A percentile compares a stretch with the other conserved stretches of the same genome.
Conservation (phyloP, 1,140 invertebrate genomes). For the Drosophila parabipectinata region DNA sequence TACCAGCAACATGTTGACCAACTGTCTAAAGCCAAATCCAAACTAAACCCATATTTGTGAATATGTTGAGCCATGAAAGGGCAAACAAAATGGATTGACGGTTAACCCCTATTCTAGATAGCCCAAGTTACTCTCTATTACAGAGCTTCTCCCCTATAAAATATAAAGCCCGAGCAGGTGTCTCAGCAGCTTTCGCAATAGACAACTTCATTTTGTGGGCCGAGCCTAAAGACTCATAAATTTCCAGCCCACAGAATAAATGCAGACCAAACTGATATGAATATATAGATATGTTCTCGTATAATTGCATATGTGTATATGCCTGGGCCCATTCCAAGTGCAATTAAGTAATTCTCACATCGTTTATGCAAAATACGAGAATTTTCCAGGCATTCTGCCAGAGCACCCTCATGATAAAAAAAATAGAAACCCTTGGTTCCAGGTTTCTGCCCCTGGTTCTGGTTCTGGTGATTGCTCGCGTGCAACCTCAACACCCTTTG, state of each 20-base stretch:
- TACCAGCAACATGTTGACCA: slow-evolving; percentile 44
- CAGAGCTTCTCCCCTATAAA: not conserved
- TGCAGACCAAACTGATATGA: slow-evolving; percentile 30
- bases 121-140: not conserved
- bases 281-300: not conserved
- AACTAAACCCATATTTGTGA: slow-evolving; percentile 33
- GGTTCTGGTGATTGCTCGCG: slow-evolving; percentile 71
- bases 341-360: slow-evolving; percentile 83
- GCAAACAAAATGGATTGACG: slow-evolving; percentile 40
- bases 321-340: slow-evolving; percentile 40
- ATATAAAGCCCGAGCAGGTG: slow-evolving; percentile 6
- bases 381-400: slow-evolving; percentile 33
- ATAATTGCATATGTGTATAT: slow-evolving; percentile 28
- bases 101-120: slow-evolving; percentile 1
- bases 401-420: slow-evolving; percentile 12
- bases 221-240: slow-evolving; percentile 64
- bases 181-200: slow-evolving; percentile 33
- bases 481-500: slow-evolving; percentile 82
- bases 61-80: slow-evolving; percentile 27
- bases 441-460: slow-evolving; percentile 1
- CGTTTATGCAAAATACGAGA: slow-evolving; percentile 79
- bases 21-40: slow-evolving; percentile 4
- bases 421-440: slow-evolving; percentile 3
- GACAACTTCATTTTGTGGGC: slow-evolving; percentile 75
- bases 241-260: slow-evolving; percentile 52